Evolutionary conservation across 2,113 vertebrate genomes (phyloP), one percentile per base, ranked within the genome.

Genomic region (Narcine bancroftii): DNA sequence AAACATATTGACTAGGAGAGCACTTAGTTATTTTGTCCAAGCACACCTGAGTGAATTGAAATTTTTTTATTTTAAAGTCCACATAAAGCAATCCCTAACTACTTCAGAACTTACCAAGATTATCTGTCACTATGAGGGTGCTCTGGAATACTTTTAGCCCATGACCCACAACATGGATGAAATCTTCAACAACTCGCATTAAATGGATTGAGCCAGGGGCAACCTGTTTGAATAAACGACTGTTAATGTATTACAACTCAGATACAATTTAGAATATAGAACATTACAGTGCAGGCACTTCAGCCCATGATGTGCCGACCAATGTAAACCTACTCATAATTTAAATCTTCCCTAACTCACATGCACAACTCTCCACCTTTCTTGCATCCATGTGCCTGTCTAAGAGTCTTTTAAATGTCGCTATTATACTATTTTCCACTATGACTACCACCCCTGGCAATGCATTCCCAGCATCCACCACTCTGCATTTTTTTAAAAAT

Each of bases 101-200:
- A 45, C 11, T n/a, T 15, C 60, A 13, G 13, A 36, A 96, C 96
- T 95, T 94, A 99, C 99, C 98, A 94, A 99, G 96, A 94, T 99
- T 99, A 94, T 98, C 98, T 0, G 98, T 99, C 94, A 99, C 98
- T 3, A 98, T 97, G 77, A 99, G 96, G 92, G 98, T 98, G 95
- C 98, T 99, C 95, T 99, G 99, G 94, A 99, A 99, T 72, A 98
- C 98, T 93, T 99, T 99, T 87, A 97, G 95, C 0, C 96, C 96
- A 95, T 95, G 93, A 96, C 98, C 99, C 0, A 99, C 97, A 94
- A 99, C 96, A 93, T 99, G 99, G 94, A 99, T 99, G 94, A 99
- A 99, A 93, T 99, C 99, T 93, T 99, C 99, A 93, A 99, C 96
- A n/a, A 99, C 98, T 93, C 96, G 97, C 97, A 99, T 99, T 94